Percentiles rank a stretch among this genome's conserved stretches.
Conservation (phyloP, 2,113 vertebrate species). For the Scomber scombrus region DNA sequence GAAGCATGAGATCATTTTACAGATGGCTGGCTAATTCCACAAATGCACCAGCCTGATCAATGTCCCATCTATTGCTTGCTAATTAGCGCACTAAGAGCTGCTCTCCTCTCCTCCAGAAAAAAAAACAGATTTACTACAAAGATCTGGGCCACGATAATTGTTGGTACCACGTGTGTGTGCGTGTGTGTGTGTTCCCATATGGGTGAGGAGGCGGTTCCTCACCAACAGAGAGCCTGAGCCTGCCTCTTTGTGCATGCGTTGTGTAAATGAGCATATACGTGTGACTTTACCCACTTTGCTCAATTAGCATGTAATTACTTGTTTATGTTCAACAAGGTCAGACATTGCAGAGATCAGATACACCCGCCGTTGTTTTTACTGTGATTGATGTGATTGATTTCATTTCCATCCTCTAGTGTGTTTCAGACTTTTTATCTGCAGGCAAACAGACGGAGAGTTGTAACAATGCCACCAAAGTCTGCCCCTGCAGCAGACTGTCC, state of each 20-base stretch:
- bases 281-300: conserved; percentile 24
- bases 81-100: conserved; percentile 78
- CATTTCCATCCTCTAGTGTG: conserved; percentile 57
- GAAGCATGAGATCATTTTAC: conserved; percentile 83
- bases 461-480: conserved; percentile 74
- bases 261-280: conserved; percentile 11
- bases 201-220: conserved; percentile 50
- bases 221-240: neutral
- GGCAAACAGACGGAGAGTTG: conserved; percentile 74
- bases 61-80: conserved; percentile 76
- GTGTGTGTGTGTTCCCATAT: conserved; percentile 60
- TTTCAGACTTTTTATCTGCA: conserved; percentile 56
- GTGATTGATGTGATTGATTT: conserved; percentile 68
- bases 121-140: conserved; percentile 63
- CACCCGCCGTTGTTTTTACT: conserved; percentile 19
- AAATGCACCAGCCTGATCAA: conserved; percentile 80
- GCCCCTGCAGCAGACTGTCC: conserved; percentile 69
- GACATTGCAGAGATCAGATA: conserved; percentile 60
- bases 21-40: conserved; percentile 83
- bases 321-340: conserved; percentile 74
- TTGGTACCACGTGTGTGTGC: conserved; percentile 13
- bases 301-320: conserved; percentile 74
- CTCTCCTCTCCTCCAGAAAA: conserved; percentile 49
- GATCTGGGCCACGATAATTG: conserved; percentile 69
- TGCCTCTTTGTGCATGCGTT: neutral